phyloP scores from a whole-genome alignment of 2,113 vertebrate genomes.

The Thalassarche chlororhynchos region DNA sequence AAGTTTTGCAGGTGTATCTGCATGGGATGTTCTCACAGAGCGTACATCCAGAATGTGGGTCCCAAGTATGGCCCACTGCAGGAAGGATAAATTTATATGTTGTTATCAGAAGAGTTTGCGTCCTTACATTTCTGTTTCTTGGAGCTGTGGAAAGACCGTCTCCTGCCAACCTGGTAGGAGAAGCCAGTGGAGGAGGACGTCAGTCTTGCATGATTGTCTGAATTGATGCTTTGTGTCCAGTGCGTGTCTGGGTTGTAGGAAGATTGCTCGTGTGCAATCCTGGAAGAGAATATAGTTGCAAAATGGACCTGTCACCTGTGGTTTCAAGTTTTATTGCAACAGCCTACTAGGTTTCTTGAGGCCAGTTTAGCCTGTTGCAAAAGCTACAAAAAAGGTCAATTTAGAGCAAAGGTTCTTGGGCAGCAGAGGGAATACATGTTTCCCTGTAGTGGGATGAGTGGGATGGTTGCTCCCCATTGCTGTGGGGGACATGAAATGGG shows the following conservation, averaged over 20 bases:
- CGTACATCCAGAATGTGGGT: fast-evolving
- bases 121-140: neutral
- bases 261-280: neutral
- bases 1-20: neutral
- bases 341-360: neutral
- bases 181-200: neutral
- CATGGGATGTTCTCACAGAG: neutral
- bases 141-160: neutral
- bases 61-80: neutral
- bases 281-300: neutral
- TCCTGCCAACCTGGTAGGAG: neutral
- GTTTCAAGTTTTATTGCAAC: neutral
- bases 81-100: neutral
- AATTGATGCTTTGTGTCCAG: neutral
- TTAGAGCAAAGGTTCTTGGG: neutral
- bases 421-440: neutral
- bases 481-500: neutral
- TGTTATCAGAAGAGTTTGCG: neutral
- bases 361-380: neutral
- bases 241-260: no score
- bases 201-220: neutral
- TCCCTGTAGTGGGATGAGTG: neutral
- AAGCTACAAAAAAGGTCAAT: neutral
- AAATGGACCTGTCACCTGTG: no score
- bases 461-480: neutral